Evolutionary conservation across 2,113 vertebrate species (phyloP), one percentile per base, ranked within the genome.

Genomic region (Cnemophilus loriae): DNA sequence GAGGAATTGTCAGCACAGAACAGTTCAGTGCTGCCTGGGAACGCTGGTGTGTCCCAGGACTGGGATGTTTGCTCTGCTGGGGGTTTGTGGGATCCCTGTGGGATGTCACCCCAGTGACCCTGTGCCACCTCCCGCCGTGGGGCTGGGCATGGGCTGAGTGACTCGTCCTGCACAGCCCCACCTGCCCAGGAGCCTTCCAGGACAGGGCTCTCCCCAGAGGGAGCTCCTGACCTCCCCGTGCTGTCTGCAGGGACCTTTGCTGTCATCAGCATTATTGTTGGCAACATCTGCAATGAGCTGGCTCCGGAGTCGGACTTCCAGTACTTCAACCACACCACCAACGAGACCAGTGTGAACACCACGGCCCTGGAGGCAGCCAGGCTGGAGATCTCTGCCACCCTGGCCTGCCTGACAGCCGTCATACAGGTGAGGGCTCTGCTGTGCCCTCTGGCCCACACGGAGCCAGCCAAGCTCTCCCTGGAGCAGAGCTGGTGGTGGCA

Each of bases 231-330:
- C 85, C 53, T 74, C 35, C 28, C 80, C 6, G 17, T 52, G 61
- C 21, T 93, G 80, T 49, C 81, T 32, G 63, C 84, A 99, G 99
- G 99, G 63, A 99, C 99, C 20, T 99, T 99, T 97, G 99, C 99
- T 84, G 99, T 99, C 94, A 95, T 99, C 97, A 99, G 99, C 97
- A 99, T 99, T 86, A 99, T 99, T 89, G 99, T 99, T 89, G 98
- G 99, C 92, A 99, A 98, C 42, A 95, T 99, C 90, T 99, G 98
- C 96, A 97, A 98, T 16, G 97, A 98, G 73, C 96, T 99, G 96
- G 99, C 98, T 65, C 99, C 99, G 0, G 98, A 99, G 87, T 98
- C 98, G 0, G 96, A 98, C 79, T 99, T 98, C 96, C 98, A 94
- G 83, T 97, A 98, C 91, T 98, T 98, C 96, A 98, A 98, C 82